Evolutionary conservation across 2,888 invertebrate species (phyloP).

Genomic region (Melanophora roralis): DNA sequence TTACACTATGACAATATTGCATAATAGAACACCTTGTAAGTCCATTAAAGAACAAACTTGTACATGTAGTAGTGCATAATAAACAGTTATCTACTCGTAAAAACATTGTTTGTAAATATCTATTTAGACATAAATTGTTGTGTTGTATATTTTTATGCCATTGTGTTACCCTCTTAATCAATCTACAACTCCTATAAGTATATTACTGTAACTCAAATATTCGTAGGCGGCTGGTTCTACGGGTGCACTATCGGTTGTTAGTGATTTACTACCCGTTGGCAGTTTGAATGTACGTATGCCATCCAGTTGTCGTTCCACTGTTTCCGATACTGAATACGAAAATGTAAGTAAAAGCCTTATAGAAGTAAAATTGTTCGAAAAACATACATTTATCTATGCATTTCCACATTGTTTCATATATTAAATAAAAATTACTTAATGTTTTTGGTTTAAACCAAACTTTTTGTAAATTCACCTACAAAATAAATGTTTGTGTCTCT

Average conservation of each 20-base stretch:
- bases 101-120: background rate
- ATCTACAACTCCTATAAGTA: slow-evolving; percentile 8
- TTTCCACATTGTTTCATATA: background rate
- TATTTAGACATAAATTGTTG: slow-evolving; percentile 60
- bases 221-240: slow-evolving; percentile 83
- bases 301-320: slow-evolving; percentile 88
- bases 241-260: slow-evolving; percentile 77
- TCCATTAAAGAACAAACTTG: too few species aligned
- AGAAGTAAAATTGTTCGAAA: background rate
- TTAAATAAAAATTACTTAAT: background rate
- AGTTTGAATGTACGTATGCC: slow-evolving; percentile 80
- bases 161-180: slow-evolving; percentile 5
- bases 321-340: slow-evolving; percentile 95
- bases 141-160: slow-evolving; percentile 38
- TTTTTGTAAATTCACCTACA: background rate
- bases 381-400: background rate
- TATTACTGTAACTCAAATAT: slow-evolving; percentile 73
- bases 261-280: slow-evolving; percentile 81
- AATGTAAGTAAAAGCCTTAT: slow-evolving; percentile 82
- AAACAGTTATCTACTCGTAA: slow-evolving; percentile 1
- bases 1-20: too few species aligned
- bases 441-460: background rate
- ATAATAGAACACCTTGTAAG: too few species aligned
- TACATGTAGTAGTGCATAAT: slow-evolving; percentile 41
- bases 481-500: background rate